Conservation (phyloP, 2,888 invertebrate genomes). For the Prenolepis imparis region DNA sequence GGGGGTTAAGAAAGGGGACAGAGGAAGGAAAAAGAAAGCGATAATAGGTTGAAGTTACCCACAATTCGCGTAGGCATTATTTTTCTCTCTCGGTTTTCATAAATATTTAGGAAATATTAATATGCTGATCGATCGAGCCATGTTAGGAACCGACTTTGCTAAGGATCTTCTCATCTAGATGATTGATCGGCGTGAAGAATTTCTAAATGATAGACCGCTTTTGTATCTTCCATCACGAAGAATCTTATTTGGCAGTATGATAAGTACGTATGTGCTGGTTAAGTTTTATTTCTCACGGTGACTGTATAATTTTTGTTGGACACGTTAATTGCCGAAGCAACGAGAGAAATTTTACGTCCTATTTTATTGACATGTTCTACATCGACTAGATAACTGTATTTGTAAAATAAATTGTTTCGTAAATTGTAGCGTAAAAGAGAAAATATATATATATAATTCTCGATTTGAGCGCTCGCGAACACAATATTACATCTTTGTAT, state of each 20-base stretch:
- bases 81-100: slow-evolving; percentile 63
- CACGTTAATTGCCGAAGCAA: neutral
- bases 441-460: slow-evolving; percentile 1
- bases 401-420: neutral
- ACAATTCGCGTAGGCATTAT: slow-evolving; percentile 69
- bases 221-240: neutral
- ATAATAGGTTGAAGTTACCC: slow-evolving; percentile 78
- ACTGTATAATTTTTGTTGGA: slow-evolving; percentile 10
- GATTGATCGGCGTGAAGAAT: slow-evolving; percentile 35
- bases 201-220: neutral
- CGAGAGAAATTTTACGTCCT: slow-evolving; percentile 17
- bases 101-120: slow-evolving; percentile 72
- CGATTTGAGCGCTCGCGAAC: neutral
- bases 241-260: neutral
- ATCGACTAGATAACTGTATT: slow-evolving; percentile 18
- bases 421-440: neutral
- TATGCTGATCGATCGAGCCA: neutral
- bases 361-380: neutral
- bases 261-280: neutral
- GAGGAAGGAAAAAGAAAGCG: slow-evolving; percentile 66
- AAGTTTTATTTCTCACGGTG: slow-evolving; percentile 12
- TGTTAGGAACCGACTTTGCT: slow-evolving; percentile 15
- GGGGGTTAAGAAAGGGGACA: neutral
- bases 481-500: neutral
- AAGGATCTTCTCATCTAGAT: slow-evolving; percentile 3